phyloP scores from a whole-genome alignment of 2,113 vertebrate species.

The Myodes glareolus region DNA sequence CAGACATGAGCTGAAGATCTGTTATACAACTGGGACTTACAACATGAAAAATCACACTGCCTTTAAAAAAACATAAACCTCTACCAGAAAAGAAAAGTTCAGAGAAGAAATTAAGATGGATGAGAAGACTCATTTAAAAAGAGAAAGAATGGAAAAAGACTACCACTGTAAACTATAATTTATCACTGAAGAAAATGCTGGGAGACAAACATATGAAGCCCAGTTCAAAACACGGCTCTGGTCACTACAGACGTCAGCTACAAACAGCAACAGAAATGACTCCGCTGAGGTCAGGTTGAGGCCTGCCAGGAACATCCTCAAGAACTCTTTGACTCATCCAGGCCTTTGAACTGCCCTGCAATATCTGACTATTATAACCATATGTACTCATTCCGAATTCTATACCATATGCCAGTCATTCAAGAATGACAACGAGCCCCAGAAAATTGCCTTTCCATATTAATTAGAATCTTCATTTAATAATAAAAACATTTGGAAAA shows the following conservation, averaged over 20 bases:
- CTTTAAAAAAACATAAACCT: constrained; percentile 58
- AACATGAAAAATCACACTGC: background rate
- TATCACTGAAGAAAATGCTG: background rate
- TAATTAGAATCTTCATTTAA: background rate
- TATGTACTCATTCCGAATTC: background rate
- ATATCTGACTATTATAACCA: too few relatives aligned
- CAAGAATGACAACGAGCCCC: background rate
- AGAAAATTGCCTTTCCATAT: background rate
- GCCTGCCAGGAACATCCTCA: background rate
- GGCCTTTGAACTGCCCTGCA: background rate
- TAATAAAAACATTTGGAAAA: constrained; percentile 30
- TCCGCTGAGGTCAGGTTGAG: background rate
- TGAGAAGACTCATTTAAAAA: constrained; percentile 32
- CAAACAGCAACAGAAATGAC: background rate
- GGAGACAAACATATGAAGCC: background rate
- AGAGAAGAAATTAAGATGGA: constrained; percentile 54
- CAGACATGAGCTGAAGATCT: background rate
- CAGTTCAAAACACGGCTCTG: background rate
- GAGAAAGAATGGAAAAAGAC: background rate
- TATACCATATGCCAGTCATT: background rate
- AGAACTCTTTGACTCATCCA: background rate
- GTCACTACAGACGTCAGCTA: background rate
- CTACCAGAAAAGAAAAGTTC: background rate
- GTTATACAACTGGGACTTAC: constrained; percentile 15
- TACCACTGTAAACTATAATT: background rate